phyloP scores from a whole-genome alignment of 1,140 invertebrate genomes.

The Brachionus rubens region DNA sequence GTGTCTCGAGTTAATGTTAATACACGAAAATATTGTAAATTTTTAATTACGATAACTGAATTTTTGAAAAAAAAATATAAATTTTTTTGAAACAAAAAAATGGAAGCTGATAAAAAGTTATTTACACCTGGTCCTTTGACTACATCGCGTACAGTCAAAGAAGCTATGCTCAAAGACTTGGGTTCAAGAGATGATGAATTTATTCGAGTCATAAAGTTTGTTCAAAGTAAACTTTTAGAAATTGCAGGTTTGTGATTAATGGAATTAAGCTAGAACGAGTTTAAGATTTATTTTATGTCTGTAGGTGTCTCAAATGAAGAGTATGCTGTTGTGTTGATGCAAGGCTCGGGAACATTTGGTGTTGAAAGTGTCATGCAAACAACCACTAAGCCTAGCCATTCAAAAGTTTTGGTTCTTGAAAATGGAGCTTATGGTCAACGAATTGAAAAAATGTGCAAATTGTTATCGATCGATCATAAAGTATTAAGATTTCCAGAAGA shows the following conservation, averaged over 20 bases:
- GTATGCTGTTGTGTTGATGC: constrained; percentile 60
- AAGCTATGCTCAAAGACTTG: constrained; percentile 61
- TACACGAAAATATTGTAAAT: not conserved
- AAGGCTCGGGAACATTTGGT: constrained; percentile 63
- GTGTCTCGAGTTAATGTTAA: no score
- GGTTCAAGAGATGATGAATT: constrained; percentile 63
- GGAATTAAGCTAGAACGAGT: no score
- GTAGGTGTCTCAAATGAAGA: constrained; percentile 55
- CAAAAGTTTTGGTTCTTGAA: constrained; percentile 60
- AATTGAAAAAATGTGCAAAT: constrained; percentile 60
- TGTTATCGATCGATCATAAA: constrained; percentile 53
- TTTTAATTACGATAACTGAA: constrained; percentile 10
- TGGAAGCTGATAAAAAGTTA: constrained; percentile 54
- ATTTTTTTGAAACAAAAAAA: no score
- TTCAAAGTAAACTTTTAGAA: constrained; percentile 58
- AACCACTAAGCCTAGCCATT: constrained; percentile 50
- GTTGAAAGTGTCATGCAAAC: constrained; percentile 62
- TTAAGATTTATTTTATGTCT: not conserved
- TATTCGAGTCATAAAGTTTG: constrained; percentile 57
- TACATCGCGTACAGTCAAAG: constrained; percentile 58
- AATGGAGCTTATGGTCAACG: constrained; percentile 63
- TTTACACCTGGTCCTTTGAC: constrained; percentile 64
- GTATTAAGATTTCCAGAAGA: constrained; percentile 59
- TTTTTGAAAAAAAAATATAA: no score
- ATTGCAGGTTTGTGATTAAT: constrained; percentile 59